These are phyloP conservation scores for Ictalurus punctatus DNA, from an alignment of 2,113 vertebrate species.

Conservation along the genomic window DNA sequence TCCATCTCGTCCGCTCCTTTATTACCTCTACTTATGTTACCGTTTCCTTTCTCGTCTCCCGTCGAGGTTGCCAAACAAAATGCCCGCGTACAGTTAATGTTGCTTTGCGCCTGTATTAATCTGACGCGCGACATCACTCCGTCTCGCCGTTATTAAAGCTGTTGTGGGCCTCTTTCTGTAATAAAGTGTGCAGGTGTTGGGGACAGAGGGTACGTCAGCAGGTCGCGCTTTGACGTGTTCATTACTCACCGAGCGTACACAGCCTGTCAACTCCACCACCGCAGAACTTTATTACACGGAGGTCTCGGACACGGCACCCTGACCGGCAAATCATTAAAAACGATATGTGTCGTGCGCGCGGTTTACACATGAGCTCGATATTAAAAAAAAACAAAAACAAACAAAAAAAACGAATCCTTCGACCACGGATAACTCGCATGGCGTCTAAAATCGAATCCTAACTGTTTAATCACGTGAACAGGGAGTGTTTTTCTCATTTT, in stretches of 20 bases:
- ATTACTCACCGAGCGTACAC: constrained; percentile 70
- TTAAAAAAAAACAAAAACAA: neutral
- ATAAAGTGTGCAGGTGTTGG: constrained; percentile 59
- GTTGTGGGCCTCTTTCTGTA: constrained; percentile 57
- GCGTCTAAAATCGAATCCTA: neutral
- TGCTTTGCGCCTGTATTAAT: constrained; percentile 60
- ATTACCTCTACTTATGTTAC: constrained; percentile 45
- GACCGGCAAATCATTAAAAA: neutral
- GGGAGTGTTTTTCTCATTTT: neutral
- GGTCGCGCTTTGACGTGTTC: constrained; percentile 69
- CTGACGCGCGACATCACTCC: constrained; percentile 63
- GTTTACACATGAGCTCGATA: neutral
- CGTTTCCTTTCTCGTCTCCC: constrained; percentile 9
- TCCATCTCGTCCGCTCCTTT: constrained; percentile 26
- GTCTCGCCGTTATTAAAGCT: constrained; percentile 56
- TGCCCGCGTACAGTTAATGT: neutral
- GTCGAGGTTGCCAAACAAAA: constrained; percentile 57
- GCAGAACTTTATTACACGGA: constrained; percentile 72
- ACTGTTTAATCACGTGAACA: neutral
- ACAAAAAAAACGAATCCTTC: neutral
- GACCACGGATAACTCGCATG: neutral
- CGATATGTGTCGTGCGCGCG: no score
- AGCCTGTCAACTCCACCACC: constrained; percentile 70
- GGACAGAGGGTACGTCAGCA: constrained; percentile 61
- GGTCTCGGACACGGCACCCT: constrained; percentile 64